phyloP scores from a whole-genome alignment of 2,888 invertebrate genomes.

The Pyrrhosoma nymphula region DNA sequence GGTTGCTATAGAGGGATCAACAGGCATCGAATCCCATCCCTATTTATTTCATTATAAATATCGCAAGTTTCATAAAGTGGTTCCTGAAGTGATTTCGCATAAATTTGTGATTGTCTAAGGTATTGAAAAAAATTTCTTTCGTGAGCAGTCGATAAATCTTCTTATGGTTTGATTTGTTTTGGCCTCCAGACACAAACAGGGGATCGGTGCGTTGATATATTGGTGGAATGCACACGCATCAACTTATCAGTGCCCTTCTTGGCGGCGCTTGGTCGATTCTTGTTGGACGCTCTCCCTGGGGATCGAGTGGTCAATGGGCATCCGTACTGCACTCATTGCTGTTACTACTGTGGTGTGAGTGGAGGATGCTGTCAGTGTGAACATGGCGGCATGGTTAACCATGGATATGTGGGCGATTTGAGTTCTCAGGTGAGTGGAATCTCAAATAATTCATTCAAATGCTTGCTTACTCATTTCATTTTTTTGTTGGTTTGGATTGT shows the following conservation, averaged over 20 bases:
- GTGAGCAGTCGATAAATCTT: neutral
- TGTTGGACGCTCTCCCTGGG: constrained; percentile 83
- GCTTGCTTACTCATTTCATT: too few relatives aligned
- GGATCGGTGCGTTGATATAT: constrained; percentile 84
- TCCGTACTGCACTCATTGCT: constrained; percentile 53
- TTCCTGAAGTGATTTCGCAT: too few relatives aligned
- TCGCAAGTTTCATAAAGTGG: too few relatives aligned
- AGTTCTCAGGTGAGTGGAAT: constrained; percentile 73
- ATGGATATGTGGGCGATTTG: constrained; percentile 85
- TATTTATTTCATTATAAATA: too few relatives aligned
- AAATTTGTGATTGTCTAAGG: too few relatives aligned
- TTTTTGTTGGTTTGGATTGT: too few relatives aligned
- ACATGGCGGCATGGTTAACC: constrained; percentile 83
- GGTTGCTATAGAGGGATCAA: too few relatives aligned
- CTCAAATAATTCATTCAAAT: too few relatives aligned
- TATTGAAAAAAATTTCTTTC: too few relatives aligned
- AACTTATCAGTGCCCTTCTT: constrained; percentile 88
- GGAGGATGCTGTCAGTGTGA: constrained; percentile 64
- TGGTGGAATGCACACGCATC: constrained; percentile 86
- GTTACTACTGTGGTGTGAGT: constrained; percentile 58
- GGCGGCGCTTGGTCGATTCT: constrained; percentile 80
- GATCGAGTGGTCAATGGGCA: constrained; percentile 81
- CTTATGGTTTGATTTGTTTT: neutral
- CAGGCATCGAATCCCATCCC: too few relatives aligned
- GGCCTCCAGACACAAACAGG: constrained; percentile 79